phyloP scores from a whole-genome alignment of 2,113 vertebrate species.

The Ellobius talpinus region DNA sequence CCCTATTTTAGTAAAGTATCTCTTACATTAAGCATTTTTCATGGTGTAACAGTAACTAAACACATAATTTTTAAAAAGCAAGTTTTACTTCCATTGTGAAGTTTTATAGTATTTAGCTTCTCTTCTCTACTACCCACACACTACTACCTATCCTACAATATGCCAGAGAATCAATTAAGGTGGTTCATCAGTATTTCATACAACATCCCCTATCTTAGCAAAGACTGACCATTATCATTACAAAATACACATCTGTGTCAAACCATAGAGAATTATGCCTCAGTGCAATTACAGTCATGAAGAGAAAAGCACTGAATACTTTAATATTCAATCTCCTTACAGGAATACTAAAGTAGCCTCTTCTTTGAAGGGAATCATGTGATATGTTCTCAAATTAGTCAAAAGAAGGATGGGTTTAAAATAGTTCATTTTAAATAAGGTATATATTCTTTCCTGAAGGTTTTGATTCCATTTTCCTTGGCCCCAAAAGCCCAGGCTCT shows the following conservation, averaged over 20 bases:
- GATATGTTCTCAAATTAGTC: slow-evolving; percentile 69
- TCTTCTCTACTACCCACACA: neutral
- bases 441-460: slow-evolving; percentile 32
- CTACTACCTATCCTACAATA: slow-evolving; percentile 13
- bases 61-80: neutral
- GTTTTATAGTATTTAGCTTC: slow-evolving; percentile 11
- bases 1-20: slow-evolving; percentile 37
- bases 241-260: slow-evolving; percentile 75
- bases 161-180: slow-evolving; percentile 65
- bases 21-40: neutral
- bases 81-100: slow-evolving; percentile 31
- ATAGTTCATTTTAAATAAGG: slow-evolving; percentile 42
- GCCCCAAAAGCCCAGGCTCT: neutral
- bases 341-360: slow-evolving; percentile 61
- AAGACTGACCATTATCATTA: slow-evolving; percentile 77
- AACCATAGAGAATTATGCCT: slow-evolving; percentile 70
- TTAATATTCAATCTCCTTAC: slow-evolving; percentile 63
- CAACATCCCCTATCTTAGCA: slow-evolving; percentile 49
- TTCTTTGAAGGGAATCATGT: slow-evolving; percentile 64
- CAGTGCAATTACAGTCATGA: slow-evolving; percentile 64
- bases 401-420: slow-evolving; percentile 65
- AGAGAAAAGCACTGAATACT: slow-evolving; percentile 70
- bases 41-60: slow-evolving; percentile 11
- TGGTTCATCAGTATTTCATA: slow-evolving; percentile 69
- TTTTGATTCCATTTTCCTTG: slow-evolving; percentile 36